phyloP scores from a whole-genome alignment of 1,140 invertebrate genomes.

The Aleiodes sp. region DNA sequence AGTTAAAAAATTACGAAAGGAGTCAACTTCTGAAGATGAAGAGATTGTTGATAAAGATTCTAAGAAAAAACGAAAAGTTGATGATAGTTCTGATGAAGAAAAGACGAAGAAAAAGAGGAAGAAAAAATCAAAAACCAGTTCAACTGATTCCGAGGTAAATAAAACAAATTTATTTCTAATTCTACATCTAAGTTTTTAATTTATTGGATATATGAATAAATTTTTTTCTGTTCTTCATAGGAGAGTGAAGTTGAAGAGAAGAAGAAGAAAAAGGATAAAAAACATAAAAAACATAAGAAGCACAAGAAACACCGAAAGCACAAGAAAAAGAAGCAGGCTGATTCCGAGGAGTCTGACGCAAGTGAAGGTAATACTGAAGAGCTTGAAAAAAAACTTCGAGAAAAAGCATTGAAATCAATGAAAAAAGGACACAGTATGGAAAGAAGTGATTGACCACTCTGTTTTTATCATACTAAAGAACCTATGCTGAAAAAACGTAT shows the following conservation, averaged over 20 bases:
- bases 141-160: constrained; percentile 63
- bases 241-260: constrained; percentile 76
- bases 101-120: constrained; percentile 76
- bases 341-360: constrained; percentile 71
- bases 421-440: constrained; percentile 68
- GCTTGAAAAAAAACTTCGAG: constrained; percentile 86
- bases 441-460: constrained; percentile 56
- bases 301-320: constrained; percentile 76
- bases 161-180: too few species aligned
- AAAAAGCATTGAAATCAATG: constrained; percentile 83
- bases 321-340: constrained; percentile 72
- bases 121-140: constrained; percentile 72
- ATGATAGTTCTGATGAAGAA: constrained; percentile 74
- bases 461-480: not conserved
- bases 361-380: constrained; percentile 78
- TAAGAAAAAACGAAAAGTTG: constrained; percentile 63
- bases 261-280: constrained; percentile 76
- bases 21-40: constrained; percentile 64
- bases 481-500: not conserved
- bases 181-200: too few species aligned
- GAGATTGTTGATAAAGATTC: constrained; percentile 63
- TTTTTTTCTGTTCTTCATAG: constrained; percentile 38
- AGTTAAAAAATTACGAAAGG: constrained; percentile 57
- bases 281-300: constrained; percentile 77
- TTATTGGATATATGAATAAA: constrained; percentile 17